These are phyloP conservation scores for Neoniphon sammara DNA, from an alignment of 2,797 vertebrate genomes.

Conservation along the genomic window DNA sequence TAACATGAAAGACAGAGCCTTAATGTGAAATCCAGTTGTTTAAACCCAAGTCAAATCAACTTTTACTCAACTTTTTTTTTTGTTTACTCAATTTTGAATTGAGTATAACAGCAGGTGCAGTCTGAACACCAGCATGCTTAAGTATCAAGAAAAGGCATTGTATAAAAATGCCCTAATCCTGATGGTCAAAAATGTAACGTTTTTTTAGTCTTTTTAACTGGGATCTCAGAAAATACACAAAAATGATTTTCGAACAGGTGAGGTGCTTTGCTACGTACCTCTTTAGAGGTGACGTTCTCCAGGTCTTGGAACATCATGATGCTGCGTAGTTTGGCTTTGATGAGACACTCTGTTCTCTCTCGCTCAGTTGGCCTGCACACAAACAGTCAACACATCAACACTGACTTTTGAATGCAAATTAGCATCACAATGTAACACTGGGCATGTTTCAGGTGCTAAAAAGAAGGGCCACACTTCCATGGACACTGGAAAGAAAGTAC, in stretches of 20 bases:
- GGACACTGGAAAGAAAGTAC: neutral
- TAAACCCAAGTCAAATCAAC: too few relatives aligned
- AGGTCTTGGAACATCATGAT: conserved; percentile 98
- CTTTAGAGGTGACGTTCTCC: conserved; percentile 97
- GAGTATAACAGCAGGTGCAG: too few relatives aligned
- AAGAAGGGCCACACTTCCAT: conserved; percentile 20
- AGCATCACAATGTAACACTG: conserved; percentile 16
- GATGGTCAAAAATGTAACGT: too few relatives aligned
- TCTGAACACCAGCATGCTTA: too few relatives aligned
- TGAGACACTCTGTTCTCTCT: conserved; percentile 91
- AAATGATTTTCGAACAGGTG: neutral
- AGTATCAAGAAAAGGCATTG: too few relatives aligned
- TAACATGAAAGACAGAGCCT: too few relatives aligned
- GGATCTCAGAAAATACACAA: neutral
- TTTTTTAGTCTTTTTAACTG: too few relatives aligned
- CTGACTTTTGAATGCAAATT: conserved; percentile 24
- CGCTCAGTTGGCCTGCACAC: conserved; percentile 90
- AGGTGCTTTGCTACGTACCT: conserved; percentile 74
- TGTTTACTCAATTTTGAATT: too few relatives aligned
- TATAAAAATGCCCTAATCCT: too few relatives aligned
- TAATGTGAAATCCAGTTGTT: too few relatives aligned
- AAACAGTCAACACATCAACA: conserved; percentile 41
- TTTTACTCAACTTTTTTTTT: too few relatives aligned
- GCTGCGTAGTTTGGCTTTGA: conserved; percentile 93
- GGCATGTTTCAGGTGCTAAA: conserved; percentile 17